Evolutionary conservation across 2,113 vertebrate genomes (phyloP).

Genomic region (Acanthochromis polyacanthus): DNA sequence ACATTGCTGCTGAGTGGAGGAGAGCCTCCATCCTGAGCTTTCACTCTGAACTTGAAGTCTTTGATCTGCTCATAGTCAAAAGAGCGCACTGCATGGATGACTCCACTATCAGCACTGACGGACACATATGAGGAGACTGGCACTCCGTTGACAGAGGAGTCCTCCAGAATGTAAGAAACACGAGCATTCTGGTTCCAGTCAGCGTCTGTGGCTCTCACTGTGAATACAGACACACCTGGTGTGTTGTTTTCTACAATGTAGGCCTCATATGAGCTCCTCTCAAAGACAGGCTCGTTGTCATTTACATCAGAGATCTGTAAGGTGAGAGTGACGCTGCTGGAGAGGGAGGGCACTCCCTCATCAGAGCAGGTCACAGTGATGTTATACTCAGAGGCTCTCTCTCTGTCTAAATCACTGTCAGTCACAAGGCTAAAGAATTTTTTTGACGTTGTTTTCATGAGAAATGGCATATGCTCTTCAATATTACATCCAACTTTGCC

Average conservation of each 20-base stretch:
- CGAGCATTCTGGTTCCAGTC: constrained; percentile 74
- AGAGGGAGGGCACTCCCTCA: constrained; percentile 40
- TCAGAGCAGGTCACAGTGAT: constrained; percentile 37
- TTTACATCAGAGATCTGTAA: constrained; percentile 68
- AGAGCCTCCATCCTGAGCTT: too few species aligned
- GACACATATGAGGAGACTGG: too few species aligned
- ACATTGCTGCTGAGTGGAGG: too few species aligned
- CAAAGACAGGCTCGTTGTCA: constrained; percentile 75
- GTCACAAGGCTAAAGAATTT: constrained; percentile 74
- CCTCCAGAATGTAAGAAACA: constrained; percentile 62
- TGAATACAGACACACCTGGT: constrained; percentile 68
- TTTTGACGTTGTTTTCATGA: constrained; percentile 72
- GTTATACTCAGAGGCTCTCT: constrained; percentile 65
- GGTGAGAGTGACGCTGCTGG: constrained; percentile 45
- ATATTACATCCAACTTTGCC: constrained; percentile 60
- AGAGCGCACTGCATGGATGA: too few species aligned
- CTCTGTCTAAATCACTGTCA: constrained; percentile 62
- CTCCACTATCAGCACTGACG: too few species aligned
- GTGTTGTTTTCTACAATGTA: constrained; percentile 74
- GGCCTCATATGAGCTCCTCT: constrained; percentile 57
- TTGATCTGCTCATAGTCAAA: too few species aligned
- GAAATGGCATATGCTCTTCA: constrained; percentile 58
- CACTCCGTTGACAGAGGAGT: too few species aligned
- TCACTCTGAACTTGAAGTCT: too few species aligned
- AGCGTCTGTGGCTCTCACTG: constrained; percentile 67